Evolutionary conservation across 2,113 vertebrate species (phyloP).

Genomic region (Hippocampus barbouri): DNA sequence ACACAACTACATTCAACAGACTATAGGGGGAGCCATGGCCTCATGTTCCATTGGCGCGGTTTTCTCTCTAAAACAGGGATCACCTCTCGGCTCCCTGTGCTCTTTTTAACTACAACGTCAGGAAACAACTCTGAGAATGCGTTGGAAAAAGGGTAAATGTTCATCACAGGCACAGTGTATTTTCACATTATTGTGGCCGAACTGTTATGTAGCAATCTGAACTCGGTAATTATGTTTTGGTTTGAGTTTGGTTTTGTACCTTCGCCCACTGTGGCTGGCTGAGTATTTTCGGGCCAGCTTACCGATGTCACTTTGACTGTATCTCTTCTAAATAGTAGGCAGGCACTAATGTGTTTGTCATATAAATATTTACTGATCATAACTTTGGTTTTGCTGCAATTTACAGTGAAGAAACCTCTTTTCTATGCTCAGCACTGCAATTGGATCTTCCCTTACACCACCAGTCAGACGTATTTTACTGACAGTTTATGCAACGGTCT

Average conservation of each 20-base stretch:
- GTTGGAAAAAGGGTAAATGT: constrained; percentile 35
- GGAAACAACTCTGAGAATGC: constrained; percentile 20
- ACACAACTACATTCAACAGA: constrained; percentile 26
- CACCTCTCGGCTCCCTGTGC: constrained; percentile 20
- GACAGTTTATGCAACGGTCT: not conserved
- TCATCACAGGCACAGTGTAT: constrained; percentile 31
- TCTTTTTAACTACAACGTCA: constrained; percentile 31
- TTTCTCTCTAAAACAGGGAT: constrained; percentile 1
- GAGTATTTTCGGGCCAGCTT: constrained; percentile 26
- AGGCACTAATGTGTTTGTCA: constrained; percentile 1
- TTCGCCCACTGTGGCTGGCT: constrained; percentile 29
- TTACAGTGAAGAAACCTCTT: not conserved
- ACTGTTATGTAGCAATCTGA: constrained; percentile 30
- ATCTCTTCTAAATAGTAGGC: constrained; percentile 20
- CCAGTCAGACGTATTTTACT: not conserved
- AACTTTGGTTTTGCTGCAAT: not conserved
- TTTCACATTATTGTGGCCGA: constrained; percentile 9
- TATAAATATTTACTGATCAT: not conserved
- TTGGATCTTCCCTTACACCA: not conserved
- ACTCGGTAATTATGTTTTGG: constrained; percentile 42
- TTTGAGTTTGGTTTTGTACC: constrained; percentile 38
- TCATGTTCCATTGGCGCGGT: constrained; percentile 44
- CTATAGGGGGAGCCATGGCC: constrained; percentile 76
- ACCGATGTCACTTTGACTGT: constrained; percentile 39
- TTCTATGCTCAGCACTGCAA: not conserved